A percentile compares a stretch with the other conserved stretches of the same genome.
Conservation (phyloP, 2,797 vertebrate genomes). For the Danio tinwini region DNA sequence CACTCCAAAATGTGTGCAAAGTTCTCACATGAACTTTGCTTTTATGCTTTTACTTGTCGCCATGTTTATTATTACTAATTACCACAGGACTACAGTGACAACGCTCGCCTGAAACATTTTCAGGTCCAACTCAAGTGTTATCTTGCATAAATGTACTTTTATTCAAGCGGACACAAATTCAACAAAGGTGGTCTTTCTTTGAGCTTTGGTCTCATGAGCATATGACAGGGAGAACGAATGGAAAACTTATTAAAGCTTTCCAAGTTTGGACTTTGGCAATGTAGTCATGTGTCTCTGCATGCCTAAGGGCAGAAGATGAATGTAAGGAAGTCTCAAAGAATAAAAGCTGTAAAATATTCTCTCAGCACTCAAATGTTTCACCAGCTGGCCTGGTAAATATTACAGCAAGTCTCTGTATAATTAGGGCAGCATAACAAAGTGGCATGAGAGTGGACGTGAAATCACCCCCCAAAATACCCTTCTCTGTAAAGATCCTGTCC, state of each 20-base stretch:
- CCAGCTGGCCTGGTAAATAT: conserved; percentile 4
- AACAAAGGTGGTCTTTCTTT: conserved; percentile 22
- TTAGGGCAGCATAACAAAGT: not conserved
- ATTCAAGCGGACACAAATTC: conserved; percentile 25
- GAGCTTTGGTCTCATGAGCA: conserved; percentile 3
- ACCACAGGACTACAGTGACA: not conserved
- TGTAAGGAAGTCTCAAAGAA: conserved; percentile 28
- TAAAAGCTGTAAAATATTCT: conserved; percentile 13
- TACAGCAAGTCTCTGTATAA: conserved; percentile 32
- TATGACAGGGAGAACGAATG: not conserved
- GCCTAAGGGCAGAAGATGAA: conserved; percentile 20
- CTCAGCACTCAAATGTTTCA: conserved; percentile 2
- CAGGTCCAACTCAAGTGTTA: conserved; percentile 6
- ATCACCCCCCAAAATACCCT: not conserved
- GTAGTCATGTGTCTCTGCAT: conserved; percentile 30
- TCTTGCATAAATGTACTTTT: not conserved
- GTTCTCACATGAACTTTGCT: not conserved
- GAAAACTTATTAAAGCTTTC: conserved; percentile 13
- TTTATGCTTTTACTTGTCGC: not conserved
- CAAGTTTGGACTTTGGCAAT: conserved; percentile 20
- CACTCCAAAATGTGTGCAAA: not conserved
- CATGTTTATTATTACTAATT: not conserved
- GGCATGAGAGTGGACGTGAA: not conserved
- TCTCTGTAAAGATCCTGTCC: not conserved
- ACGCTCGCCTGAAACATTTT: not conserved